Evolutionary conservation across 2,113 vertebrate species (phyloP), one percentile per base, ranked within the genome.

Genomic region (Poeciliopsis turrubarensis): DNA sequence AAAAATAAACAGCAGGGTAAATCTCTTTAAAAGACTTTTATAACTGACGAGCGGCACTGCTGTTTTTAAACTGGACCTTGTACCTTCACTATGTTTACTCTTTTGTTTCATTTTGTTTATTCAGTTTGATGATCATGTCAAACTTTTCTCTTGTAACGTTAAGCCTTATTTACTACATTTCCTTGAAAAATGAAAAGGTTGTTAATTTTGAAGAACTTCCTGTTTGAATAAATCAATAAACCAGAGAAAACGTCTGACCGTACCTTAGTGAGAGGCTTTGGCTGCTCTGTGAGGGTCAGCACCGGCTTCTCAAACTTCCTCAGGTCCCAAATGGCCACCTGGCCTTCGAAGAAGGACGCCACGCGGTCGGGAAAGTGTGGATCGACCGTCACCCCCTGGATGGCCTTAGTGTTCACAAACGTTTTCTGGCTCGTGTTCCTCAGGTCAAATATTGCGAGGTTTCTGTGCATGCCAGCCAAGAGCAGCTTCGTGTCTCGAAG

Each of bases 311-410:
- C 98, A 87, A 99, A 99, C 88, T 98, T 99, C 65, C 98, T 96
- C 74, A 99, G 94, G 89, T 99, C 98, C 98, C 98, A 99, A 91
- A 99, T 99, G 67, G 97, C 98, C 89, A 99, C 98, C 89, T 99
- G 98, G 1, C 98, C 98, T 94, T 99, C 98, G 61, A 96, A 98
- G 92, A 98, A 99, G 81, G 98, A 99, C 57, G 98, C 98, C 54
- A 99, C 97, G 0, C 98, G 96, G 87, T 99, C 97, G 0, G 95
- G 96, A 92, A 98, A 98, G 87, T 97, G 96, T 0, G 98, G 98
- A 88, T 99, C 98, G 0, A 99, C 97, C 0, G 96, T 96, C 68
- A 99, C 98, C 0, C 98, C 98, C 81, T 99, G 98, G 80, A 99
- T 96, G 86, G 98, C 98, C 91, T 99, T 99, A 44, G 98, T 99